Evolutionary conservation across 2,888 invertebrate genomes (phyloP), one percentile per base, ranked within the genome.

Genomic region (Seira ritae): DNA sequence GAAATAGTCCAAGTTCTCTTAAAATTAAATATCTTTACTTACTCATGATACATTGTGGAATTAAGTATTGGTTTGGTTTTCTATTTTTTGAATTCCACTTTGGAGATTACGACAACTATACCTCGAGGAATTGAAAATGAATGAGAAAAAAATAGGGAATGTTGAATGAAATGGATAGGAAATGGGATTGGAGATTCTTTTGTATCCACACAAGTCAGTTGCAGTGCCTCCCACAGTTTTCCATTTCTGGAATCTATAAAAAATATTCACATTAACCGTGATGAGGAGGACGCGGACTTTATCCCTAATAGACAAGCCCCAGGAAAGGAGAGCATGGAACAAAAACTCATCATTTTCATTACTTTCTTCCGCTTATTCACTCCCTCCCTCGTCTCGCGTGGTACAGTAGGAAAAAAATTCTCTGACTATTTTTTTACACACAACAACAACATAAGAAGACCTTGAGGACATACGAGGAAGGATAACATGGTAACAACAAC

Each of bases 101-200:
- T 31, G 31, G 31, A 31, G 31, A 31, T 31, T 31, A 31, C 24
- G 6, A 6, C 24, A 1, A 6, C 22, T 67, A 12, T n/a, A 22
- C 22, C 24, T 50, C 50, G 22, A 22, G 17, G 24, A 20, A n/a
- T 20, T 42, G 73, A 55, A 62, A 24, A 24, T 31, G 71, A 22
- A 17, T 23, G 62, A 55, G 71, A 77, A 17, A 19, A 31, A 66
- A 31, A 71, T 50, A 50, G 50, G 1, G 74, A 62, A 24, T 19
- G 60, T 31, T 2, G 31, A 31, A 31, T 31, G 8, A 8, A 31
- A 31, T 31, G 8, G 31, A 31, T 31, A 60, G 71, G 37, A 71
- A 66, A 62, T 37, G 71, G 60, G 55, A 65, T 71, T 70, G 65
- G 70, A 15, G 70, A 42, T 20, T 60, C 19, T 66, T 66, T 23